phyloP scores from a whole-genome alignment of 2,797 vertebrate species.

The Mormyrops boulengeri region DNA sequence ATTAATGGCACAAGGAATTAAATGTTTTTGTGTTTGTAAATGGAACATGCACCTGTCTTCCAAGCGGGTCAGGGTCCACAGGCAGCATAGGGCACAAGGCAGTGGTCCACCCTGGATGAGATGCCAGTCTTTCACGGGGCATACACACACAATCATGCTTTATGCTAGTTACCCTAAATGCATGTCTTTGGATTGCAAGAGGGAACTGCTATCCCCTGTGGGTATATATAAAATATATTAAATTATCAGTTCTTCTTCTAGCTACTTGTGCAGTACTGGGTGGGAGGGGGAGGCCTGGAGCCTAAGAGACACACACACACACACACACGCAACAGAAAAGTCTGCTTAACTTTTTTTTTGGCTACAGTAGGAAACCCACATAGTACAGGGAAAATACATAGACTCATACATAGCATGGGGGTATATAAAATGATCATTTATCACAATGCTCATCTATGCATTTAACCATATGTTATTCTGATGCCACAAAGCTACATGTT shows the following conservation, averaged over 20 bases:
- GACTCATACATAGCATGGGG: background rate
- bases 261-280: background rate
- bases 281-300: background rate
- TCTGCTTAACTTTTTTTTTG: background rate
- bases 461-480: background rate
- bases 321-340: background rate
- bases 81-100: background rate
- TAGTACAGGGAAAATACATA: background rate
- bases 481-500: background rate
- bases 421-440: background rate
- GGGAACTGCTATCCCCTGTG: background rate
- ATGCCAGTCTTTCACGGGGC: background rate
- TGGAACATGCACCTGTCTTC: background rate
- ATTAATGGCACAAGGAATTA: background rate
- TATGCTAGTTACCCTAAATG: background rate
- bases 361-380: background rate
- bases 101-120: background rate
- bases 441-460: background rate
- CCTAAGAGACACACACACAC: background rate
- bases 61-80: background rate
- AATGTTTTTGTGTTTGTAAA: background rate
- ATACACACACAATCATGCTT: background rate
- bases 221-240: background rate
- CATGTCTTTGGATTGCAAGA: background rate
- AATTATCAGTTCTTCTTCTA: background rate